Conservation (phyloP, 2,113 vertebrate genomes). For the Scophthalmus maximus region DNA sequence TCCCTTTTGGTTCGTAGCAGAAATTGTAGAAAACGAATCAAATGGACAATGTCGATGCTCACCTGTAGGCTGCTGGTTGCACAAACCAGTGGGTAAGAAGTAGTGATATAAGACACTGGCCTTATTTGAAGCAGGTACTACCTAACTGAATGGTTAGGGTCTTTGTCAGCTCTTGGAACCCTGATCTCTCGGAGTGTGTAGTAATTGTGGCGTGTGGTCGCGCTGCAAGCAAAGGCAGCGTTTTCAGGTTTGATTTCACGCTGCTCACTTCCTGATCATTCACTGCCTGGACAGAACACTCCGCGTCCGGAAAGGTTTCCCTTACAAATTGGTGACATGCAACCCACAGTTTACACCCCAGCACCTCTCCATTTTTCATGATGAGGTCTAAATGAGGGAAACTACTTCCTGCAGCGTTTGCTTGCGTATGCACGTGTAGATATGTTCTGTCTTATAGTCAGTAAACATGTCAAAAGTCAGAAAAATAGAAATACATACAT, state of each 20-base stretch:
- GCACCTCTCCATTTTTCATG: constrained; percentile 59
- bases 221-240: not conserved
- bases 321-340: constrained; percentile 63
- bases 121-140: too few species aligned
- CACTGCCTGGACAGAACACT: constrained; percentile 34
- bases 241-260: constrained; percentile 60
- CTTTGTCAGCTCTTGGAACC: too few species aligned
- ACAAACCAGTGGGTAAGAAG: too few species aligned
- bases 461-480: constrained; percentile 35
- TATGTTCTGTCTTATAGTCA: not conserved
- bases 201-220: not conserved
- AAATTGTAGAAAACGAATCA: too few species aligned
- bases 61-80: too few species aligned
- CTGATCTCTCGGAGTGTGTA: not conserved
- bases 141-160: too few species aligned
- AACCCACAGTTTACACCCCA: constrained; percentile 47
- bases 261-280: constrained; percentile 33
- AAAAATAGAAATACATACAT: too few species aligned
- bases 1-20: too few species aligned
- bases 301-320: constrained; percentile 37
- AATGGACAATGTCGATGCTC: too few species aligned
- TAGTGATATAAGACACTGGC: too few species aligned
- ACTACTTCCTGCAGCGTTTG: constrained; percentile 23
- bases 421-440: not conserved
- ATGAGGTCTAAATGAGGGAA: constrained; percentile 47